These are phyloP conservation scores for Myanophis thanlyinensis DNA, from an alignment of 2,113 vertebrate genomes.

Conservation along the genomic window DNA sequence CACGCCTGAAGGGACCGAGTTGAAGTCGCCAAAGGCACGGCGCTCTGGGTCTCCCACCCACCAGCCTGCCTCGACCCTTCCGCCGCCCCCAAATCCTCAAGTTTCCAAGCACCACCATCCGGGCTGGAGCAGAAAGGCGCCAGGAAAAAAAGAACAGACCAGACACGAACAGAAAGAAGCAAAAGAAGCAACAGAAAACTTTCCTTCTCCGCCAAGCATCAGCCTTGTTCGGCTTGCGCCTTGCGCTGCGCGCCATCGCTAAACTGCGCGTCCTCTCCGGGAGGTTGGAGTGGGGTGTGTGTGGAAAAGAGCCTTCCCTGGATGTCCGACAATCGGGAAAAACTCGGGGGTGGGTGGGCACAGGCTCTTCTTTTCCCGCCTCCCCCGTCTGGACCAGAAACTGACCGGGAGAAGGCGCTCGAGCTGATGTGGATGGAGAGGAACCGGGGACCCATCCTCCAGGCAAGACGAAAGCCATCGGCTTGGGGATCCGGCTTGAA, in stretches of 20 bases:
- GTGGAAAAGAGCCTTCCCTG: not conserved
- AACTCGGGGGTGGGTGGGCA: not conserved
- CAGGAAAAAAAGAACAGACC: not conserved
- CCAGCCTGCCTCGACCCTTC: not conserved
- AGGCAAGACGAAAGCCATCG: not conserved
- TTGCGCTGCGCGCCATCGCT: not conserved
- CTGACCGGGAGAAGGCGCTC: not conserved
- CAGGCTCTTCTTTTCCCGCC: not conserved
- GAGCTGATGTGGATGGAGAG: not conserved
- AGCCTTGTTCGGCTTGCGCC: not conserved
- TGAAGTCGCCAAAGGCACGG: not conserved
- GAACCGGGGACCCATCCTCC: not conserved
- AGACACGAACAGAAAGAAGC: not conserved
- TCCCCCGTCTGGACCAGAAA: not conserved
- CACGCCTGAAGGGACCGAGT: not conserved
- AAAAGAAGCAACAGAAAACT: not conserved
- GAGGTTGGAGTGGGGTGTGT: rapidly evolving
- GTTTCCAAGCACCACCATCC: not conserved
- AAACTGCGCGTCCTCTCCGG: not conserved
- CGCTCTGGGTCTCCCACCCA: not conserved
- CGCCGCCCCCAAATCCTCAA: not conserved
- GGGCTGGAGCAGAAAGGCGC: not conserved
- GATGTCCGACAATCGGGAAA: not conserved
- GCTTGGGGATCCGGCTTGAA: not conserved
- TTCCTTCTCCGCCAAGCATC: not conserved